These are phyloP conservation scores for Sinotaia quadrata DNA, from an alignment of 2,888 invertebrate genomes.

Conservation along the genomic window DNA sequence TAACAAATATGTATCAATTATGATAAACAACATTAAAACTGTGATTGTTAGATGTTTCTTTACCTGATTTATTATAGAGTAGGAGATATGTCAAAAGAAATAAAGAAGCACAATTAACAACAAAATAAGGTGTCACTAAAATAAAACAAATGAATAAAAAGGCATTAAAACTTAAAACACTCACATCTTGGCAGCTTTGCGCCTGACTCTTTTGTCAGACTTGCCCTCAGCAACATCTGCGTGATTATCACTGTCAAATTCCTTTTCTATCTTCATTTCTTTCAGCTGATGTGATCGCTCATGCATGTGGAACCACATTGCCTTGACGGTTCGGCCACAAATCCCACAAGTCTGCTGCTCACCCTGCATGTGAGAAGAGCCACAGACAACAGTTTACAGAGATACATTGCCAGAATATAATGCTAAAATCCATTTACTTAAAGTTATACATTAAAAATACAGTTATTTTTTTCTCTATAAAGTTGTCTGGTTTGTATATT, in stretches of 20 bases:
- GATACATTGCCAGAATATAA: background rate
- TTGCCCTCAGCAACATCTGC: background rate
- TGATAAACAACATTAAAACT: background rate
- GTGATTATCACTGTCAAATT: background rate
- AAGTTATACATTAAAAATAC: background rate
- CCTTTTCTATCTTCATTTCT: background rate
- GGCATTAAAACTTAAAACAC: too few relatives aligned
- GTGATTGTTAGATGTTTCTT: too few relatives aligned
- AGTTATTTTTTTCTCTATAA: background rate
- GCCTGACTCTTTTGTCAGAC: background rate
- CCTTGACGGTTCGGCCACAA: conserved; percentile 25
- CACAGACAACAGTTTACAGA: background rate
- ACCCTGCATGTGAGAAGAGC: conserved; percentile 3
- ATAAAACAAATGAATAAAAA: too few relatives aligned
- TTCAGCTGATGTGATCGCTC: conserved; percentile 17
- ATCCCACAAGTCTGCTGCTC: conserved; percentile 22
- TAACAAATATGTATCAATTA: background rate
- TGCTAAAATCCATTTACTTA: background rate
- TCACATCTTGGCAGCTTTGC: conserved; percentile 17
- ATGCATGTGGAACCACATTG: conserved; percentile 33
- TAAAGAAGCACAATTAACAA: too few relatives aligned
- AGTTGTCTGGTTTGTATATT: too few relatives aligned
- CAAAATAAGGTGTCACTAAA: too few relatives aligned
- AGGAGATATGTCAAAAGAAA: too few relatives aligned
- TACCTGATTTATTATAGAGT: too few relatives aligned